These are phyloP conservation scores for Glaucomys volans DNA, from an alignment of 2,113 vertebrate species.

Conservation along the genomic window DNA sequence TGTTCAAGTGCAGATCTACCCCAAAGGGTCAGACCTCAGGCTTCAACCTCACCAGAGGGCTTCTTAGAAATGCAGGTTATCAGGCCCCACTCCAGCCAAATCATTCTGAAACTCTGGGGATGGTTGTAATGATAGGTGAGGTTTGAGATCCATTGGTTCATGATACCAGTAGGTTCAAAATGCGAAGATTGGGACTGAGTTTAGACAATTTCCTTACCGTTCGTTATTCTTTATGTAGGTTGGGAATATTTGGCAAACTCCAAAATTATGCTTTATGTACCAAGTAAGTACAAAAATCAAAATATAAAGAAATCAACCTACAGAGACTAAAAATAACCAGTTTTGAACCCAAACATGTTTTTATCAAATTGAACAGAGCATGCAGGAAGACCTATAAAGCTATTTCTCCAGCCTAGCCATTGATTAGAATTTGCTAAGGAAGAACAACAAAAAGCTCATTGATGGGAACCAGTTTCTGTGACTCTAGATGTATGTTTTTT, in stretches of 20 bases:
- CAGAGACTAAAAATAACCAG: neutral
- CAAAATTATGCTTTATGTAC: slow-evolving; percentile 49
- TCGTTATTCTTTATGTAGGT: slow-evolving; percentile 62
- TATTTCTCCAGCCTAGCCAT: neutral
- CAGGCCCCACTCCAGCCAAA: fast-evolving
- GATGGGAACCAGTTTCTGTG: neutral
- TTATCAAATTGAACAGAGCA: neutral
- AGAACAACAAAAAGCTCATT: neutral
- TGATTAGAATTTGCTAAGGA: neutral
- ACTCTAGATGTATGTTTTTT: neutral
- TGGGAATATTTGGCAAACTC: slow-evolving; percentile 69
- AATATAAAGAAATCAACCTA: slow-evolving; percentile 57
- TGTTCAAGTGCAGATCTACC: neutral
- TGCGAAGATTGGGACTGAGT: slow-evolving; percentile 64
- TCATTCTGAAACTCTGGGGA: neutral
- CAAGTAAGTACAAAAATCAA: slow-evolving; percentile 1
- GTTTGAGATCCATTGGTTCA: neutral
- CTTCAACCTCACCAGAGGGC: neutral
- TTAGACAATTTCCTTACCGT: slow-evolving; percentile 45
- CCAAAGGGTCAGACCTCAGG: neutral
- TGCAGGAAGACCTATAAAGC: neutral
- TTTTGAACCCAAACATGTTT: neutral
- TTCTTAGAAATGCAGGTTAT: neutral
- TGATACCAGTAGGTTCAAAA: slow-evolving; percentile 40
- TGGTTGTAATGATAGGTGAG: neutral